Evolutionary conservation across 2,888 invertebrate genomes (phyloP), one percentile per base, ranked within the genome.

Genomic region (Cordilura impudica): DNA sequence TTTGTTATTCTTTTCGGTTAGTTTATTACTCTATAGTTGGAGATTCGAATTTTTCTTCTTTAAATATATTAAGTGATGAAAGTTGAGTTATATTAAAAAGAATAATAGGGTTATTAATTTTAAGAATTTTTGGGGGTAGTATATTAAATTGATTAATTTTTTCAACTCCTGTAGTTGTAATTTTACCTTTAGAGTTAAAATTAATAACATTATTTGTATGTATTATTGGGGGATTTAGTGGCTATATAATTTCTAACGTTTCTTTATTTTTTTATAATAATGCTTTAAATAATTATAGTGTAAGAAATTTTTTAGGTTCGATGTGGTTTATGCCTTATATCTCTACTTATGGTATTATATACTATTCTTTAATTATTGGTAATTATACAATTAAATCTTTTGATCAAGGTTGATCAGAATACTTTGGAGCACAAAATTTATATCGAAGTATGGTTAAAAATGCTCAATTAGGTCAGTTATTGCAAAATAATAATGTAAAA

Each of bases 1-100:
- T 92, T 83, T 90, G 87, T 89, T 91, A 92, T 91, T 90, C 89
- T 70, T 87, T 92, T 87, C 92, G 92, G 5, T 91, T 93, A 88
- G 85, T 90, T 81, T 91, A 91, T 89, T 92, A 92, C 91, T 88
- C 90, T 83, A 90, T 92, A 87, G 83, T 91, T 56, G 90, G 90
- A 77, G 87, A 90, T 87, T 90, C 86, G 88, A 91, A 91, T 91
- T 90, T 90, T 89, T 83, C 88, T 65, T 83, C 84, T 81, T 84
- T 91, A 87, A 91, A 90, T 90, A 89, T 89, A 88, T 88, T 91
- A 86, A 90, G 88, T 88, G 91, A 91, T 87, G 90, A 90, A 75
- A 90, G 90, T 85, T 90, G 86, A 87, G 39, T 86, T 82, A 92
- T 92, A 88, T 88, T 91, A 85, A 90, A 90, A 54, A 89, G 91